A percentile compares a stretch with the other conserved stretches of the same genome.
Conservation (phyloP, 2,113 vertebrate species). For the Chionomys nivalis region DNA sequence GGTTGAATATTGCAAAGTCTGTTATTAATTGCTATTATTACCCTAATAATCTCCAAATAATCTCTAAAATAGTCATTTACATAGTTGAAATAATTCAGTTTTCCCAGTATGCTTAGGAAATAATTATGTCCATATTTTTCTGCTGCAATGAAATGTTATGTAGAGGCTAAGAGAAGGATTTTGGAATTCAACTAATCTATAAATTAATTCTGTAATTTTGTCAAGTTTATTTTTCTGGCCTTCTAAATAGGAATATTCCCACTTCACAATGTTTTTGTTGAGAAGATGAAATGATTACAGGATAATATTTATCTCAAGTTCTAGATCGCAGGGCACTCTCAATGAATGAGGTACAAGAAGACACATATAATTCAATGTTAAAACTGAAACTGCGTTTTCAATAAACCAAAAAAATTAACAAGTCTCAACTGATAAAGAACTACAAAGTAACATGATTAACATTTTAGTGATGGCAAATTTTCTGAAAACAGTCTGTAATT, state of each 20-base stretch:
- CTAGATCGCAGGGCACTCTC: not conserved
- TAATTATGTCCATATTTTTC: not conserved
- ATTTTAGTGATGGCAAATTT: not conserved
- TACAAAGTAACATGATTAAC: not conserved
- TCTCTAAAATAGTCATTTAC: not conserved
- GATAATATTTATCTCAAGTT: not conserved
- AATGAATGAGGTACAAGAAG: not conserved
- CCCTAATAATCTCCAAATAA: not conserved
- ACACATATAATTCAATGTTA: not conserved
- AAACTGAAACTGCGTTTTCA: not conserved
- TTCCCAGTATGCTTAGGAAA: not conserved
- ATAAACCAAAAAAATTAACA: conserved; percentile 2
- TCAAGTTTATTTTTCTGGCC: not conserved
- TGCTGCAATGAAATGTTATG: not conserved
- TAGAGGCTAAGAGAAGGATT: not conserved
- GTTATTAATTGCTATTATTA: not conserved
- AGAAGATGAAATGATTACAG: not conserved
- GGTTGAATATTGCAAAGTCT: not conserved
- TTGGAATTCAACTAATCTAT: not conserved
- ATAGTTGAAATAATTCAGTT: not conserved
- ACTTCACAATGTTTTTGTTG: not conserved
- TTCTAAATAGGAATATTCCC: not conserved
- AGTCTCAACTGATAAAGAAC: not conserved
- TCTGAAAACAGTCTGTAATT: not conserved
- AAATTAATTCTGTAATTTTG: conserved; percentile 1